phyloP scores from a whole-genome alignment of 2,797 vertebrate species.

The Anas bernieri region DNA sequence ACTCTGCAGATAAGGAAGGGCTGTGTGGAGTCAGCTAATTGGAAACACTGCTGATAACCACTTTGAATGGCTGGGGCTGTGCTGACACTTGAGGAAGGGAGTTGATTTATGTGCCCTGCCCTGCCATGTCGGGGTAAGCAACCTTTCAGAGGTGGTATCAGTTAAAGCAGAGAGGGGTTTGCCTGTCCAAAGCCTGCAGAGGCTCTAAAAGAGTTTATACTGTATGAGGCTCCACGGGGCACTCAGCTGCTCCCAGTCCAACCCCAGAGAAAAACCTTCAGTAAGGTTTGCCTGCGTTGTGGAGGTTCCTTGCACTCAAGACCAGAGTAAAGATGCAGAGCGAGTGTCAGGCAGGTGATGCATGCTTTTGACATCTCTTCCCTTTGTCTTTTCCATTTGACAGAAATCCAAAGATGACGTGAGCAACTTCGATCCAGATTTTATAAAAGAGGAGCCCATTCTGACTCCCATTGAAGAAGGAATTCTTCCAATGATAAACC shows the following conservation, averaged over 20 bases:
- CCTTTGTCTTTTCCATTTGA: conserved; percentile 53
- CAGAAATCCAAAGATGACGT: conserved; percentile 96
- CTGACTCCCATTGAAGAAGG: conserved; percentile 94
- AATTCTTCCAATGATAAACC: conserved; percentile 89
- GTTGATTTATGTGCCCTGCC: neutral
- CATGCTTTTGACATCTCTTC: neutral
- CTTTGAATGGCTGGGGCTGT: neutral
- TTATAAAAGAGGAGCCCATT: conserved; percentile 93
- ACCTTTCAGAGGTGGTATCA: neutral
- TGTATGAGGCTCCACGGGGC: neutral
- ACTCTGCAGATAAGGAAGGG: conserved; percentile 1
- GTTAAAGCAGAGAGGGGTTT: neutral
- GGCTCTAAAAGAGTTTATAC: neutral
- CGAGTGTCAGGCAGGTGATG: neutral
- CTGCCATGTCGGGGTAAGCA: neutral
- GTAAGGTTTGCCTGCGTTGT: neutral
- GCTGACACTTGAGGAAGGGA: neutral
- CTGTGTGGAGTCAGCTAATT: neutral
- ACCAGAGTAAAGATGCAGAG: neutral
- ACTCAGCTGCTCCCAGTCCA: neutral
- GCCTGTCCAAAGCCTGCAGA: neutral
- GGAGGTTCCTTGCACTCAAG: neutral
- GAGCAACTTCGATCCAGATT: conserved; percentile 98
- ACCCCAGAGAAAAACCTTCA: neutral
- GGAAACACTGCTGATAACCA: neutral